Conservation (phyloP, 2,888 invertebrate species). For the Hirtodrosophila confusa region DNA sequence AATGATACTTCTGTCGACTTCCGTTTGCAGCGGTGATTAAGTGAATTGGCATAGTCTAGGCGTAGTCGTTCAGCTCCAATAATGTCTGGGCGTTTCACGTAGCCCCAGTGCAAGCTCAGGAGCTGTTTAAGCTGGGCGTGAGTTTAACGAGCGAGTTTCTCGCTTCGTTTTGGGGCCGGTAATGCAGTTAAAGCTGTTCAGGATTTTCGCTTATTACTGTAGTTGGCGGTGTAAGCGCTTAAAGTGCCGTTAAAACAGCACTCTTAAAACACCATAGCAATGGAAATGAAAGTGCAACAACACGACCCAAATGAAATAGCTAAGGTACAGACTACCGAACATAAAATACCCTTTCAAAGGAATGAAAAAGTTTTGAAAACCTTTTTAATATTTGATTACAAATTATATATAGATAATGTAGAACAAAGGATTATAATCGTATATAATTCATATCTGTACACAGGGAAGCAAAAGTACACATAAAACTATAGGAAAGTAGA, state of each 20-base stretch:
- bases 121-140: constrained; percentile 21
- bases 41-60: constrained; percentile 32
- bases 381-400: no score
- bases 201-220: constrained; percentile 25
- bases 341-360: no score
- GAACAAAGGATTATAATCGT: no score
- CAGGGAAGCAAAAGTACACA: no score
- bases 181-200: constrained; percentile 15
- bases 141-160: constrained; percentile 33
- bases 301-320: neutral
- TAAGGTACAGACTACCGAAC: no score
- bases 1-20: constrained; percentile 33
- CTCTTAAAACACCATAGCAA: constrained; percentile 12
- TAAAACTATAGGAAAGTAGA: no score
- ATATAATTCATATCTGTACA: no score
- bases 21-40: constrained; percentile 54
- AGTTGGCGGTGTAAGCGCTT: constrained; percentile 17
- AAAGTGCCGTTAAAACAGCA: constrained; percentile 45
- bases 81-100: constrained; percentile 22
- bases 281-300: constrained; percentile 15
- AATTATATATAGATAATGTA: no score
- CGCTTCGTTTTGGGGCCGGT: constrained; percentile 7
- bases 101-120: constrained; percentile 7
- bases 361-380: no score
- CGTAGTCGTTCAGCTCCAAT: constrained; percentile 19